Evolutionary conservation across 1,140 invertebrate genomes (phyloP).

Genomic region (Penaeus vannamei): DNA sequence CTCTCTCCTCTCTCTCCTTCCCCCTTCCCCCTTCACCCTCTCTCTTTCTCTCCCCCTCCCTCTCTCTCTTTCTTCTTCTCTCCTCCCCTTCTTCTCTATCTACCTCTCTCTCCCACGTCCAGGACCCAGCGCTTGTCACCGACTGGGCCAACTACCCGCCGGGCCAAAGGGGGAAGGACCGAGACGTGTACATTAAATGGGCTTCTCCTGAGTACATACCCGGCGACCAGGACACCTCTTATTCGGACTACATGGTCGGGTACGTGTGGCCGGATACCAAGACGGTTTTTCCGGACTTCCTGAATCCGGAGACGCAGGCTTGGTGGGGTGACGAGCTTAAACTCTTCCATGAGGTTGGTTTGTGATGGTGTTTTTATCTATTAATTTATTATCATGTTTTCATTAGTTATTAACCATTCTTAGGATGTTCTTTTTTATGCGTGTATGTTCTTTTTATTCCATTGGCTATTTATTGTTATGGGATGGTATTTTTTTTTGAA

Average conservation of each 20-base stretch:
- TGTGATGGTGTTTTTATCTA: too few relatives aligned
- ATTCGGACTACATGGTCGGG: constrained; percentile 56
- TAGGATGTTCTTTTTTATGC: neutral
- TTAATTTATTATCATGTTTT: too few relatives aligned
- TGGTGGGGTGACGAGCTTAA: constrained; percentile 62
- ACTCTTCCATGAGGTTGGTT: constrained; percentile 37
- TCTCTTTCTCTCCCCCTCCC: too few relatives aligned
- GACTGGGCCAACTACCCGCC: constrained; percentile 48
- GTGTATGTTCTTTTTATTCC: neutral
- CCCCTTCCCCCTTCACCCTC: too few relatives aligned
- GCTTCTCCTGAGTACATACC: constrained; percentile 28
- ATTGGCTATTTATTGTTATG: too few relatives aligned
- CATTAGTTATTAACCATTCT: too few relatives aligned
- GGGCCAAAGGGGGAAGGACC: constrained; percentile 5
- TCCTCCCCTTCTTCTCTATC: too few relatives aligned
- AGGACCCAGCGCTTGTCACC: constrained; percentile 58
- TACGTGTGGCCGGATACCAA: constrained; percentile 60
- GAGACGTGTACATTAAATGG: constrained; percentile 62
- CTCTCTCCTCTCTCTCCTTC: too few relatives aligned
- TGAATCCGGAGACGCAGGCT: constrained; percentile 38
- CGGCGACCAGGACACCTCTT: constrained; percentile 32
- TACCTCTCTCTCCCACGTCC: neutral
- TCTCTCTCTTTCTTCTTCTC: too few relatives aligned
- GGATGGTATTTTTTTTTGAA: too few relatives aligned
- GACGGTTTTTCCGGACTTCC: constrained; percentile 65